These are phyloP conservation scores for Torymus tubicola DNA, from an alignment of 2,888 invertebrate genomes.

Conservation along the genomic window DNA sequence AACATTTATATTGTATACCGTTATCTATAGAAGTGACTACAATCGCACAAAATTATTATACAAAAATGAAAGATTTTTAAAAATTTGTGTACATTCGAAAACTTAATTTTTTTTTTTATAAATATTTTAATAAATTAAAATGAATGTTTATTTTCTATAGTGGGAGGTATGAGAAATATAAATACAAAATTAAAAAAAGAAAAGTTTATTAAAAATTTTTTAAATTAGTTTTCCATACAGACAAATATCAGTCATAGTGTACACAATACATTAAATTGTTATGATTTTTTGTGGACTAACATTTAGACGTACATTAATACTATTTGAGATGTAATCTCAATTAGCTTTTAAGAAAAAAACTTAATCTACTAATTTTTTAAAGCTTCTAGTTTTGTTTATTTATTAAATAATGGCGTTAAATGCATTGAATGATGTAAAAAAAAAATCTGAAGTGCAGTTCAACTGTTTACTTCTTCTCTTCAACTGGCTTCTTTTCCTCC, in stretches of 20 bases:
- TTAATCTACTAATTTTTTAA: constrained; percentile 1
- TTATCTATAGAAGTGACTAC: no score
- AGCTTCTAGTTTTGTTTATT: neutral
- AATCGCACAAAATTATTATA: no score
- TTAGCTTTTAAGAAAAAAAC: neutral
- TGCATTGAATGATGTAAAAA: constrained; percentile 2
- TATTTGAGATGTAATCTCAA: no score
- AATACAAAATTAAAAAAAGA: constrained; percentile 8
- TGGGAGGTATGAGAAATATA: no score
- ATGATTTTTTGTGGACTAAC: neutral
- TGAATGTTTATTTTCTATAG: no score
- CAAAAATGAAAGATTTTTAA: no score
- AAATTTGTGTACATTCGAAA: no score
- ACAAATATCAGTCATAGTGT: neutral
- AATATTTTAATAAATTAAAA: neutral
- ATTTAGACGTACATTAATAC: neutral
- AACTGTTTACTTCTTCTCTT: constrained; percentile 75
- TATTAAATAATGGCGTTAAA: constrained; percentile 7
- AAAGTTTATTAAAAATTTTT: constrained; percentile 11
- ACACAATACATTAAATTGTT: constrained; percentile 5
- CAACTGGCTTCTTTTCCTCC: constrained; percentile 46
- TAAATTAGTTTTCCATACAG: constrained; percentile 1
- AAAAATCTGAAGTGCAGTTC: neutral
- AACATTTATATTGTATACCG: no score
- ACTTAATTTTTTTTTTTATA: no score